phyloP scores from a whole-genome alignment of 2,888 invertebrate genomes.

The Esperia sulphurella region DNA sequence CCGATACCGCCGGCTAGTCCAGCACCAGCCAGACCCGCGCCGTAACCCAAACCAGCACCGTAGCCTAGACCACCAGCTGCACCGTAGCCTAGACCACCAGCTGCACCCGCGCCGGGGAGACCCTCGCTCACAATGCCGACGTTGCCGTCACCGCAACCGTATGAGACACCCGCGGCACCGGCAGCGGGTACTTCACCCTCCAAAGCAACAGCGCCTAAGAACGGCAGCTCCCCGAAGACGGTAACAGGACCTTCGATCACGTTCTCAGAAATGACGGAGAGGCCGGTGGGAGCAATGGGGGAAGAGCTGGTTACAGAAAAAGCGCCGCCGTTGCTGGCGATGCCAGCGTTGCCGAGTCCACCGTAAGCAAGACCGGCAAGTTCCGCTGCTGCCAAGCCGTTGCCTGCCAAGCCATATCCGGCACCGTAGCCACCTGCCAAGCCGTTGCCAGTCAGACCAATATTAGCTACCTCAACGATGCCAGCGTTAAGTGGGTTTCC shows the following conservation, averaged over 20 bases:
- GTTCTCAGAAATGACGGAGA: constrained; percentile 22
- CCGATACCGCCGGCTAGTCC: background rate
- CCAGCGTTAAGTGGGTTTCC: constrained; percentile 1
- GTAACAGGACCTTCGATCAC: constrained; percentile 18
- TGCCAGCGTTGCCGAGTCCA: background rate
- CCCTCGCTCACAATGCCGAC: constrained; percentile 33
- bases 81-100: too few species aligned
- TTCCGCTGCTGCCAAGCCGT: background rate
- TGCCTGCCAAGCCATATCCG: constrained; percentile 3
- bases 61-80: constrained; percentile 16
- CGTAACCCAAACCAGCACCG: constrained; percentile 15
- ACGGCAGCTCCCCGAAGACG: constrained; percentile 29
- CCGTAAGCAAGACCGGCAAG: background rate
- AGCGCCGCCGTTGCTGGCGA: constrained; percentile 19
- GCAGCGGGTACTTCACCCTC: constrained; percentile 32
- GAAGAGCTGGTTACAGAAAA: constrained; percentile 31
- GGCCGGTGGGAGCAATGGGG: constrained; percentile 14
- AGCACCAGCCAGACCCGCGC: background rate
- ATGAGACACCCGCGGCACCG: constrained; percentile 2
- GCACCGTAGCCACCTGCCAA: constrained; percentile 7
- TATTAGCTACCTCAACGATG: background rate
- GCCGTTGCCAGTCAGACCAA: background rate
- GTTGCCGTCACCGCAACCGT: constrained; percentile 16
- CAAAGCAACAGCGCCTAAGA: constrained; percentile 24
- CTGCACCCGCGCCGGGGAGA: constrained; percentile 17